Evolutionary conservation across 2,888 invertebrate species (phyloP), one percentile per base, ranked within the genome.

Genomic region (Drosophila gaucha): DNA sequence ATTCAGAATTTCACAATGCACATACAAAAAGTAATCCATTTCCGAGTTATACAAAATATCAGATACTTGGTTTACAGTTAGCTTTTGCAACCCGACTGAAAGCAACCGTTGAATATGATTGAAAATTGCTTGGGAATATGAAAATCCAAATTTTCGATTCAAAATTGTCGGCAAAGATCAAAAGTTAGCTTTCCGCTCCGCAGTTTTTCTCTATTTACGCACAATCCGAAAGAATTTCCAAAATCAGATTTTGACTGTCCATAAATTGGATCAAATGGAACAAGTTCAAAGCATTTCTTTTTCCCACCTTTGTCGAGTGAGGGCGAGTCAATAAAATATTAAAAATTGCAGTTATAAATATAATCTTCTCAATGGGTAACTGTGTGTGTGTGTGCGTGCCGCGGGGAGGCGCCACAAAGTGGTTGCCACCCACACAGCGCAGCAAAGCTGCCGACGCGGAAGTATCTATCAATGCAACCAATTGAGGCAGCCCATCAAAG

Each of bases 211-310:
- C 60, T 71, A 76, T 78, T 74, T 65, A 73, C 75, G 62, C 72
- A 68, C 76, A 74, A 86, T 79, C 63, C 74, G 31, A 9, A 3
- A 5, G 31, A 78, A 83, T 83, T 89, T 80, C n/a, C n/a, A 72
- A 71, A 60, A 71, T 63, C 39, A 47, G 47, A 26, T 66, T 75
- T 78, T 51, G 60, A 50, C 50, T 59, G 58, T 51, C 44, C 68
- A 79, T 86, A 83, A 86, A 84, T 80, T 80, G 57, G 36, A 18
- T 18, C 54, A 68, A 43, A 57, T 66, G 31, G 47, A 58, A 52
- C 55, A 72, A 87, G 86, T 89, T 88, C 88, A 88, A 88, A 88
- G n/a, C n/a, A n/a, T n/a, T n/a, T n/a, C n/a, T n/a, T n/a, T n/a
- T n/a, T n/a, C n/a, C n/a, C n/a, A n/a, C n/a, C n/a, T n/a, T n/a